Evolutionary conservation across 2,888 invertebrate species (phyloP), one percentile per base, ranked within the genome.

Genomic region (Megaustenia siamemsis): DNA sequence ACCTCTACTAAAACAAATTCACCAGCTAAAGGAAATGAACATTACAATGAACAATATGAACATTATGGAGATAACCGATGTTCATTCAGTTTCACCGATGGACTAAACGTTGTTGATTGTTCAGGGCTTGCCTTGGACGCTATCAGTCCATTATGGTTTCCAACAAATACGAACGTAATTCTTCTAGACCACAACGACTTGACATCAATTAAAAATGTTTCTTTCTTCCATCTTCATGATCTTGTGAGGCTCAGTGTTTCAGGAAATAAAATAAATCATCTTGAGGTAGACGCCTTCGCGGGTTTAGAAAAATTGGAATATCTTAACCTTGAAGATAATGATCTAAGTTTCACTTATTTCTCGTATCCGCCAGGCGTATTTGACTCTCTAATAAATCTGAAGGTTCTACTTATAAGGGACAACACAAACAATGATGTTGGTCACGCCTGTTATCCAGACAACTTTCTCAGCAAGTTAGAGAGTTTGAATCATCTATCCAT

Each of bases 141-240:
- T 1, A 56, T 76, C 1, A 24, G 32, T 10, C 38, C 76, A 35
- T 21, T 32, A 53, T 78, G 78, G 78, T 78, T 78, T 63, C 78
- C 78, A n/a, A 28, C 12, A 24, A 40, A 60, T 43, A 60, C 63
- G 5, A 63, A 28, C 24, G 18, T 63, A 4, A 53, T 78, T n/a
- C 38, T 24, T 6, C 28, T 78, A 1, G 56, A 78, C 35, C 40
- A 78, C 63, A 78, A 78, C 43, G 40, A 6, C 28, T 5, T 78
- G n/a, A 24, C 32, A 56, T 10, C 24, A 35, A 32, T 76, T 35
- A 8, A 10, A 15, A 18, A 76, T 56, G 32, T 10, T 12, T 40
- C n/a, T 24, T 78, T 78, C 38, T 78, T 43, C 63, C 63, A 60
- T 24, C n/a, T 78, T 15, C 8, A 63, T 40, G 28, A 56, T 8